These are phyloP conservation scores for Phengaris arion DNA, from an alignment of 2,888 invertebrate species.

Conservation along the genomic window DNA sequence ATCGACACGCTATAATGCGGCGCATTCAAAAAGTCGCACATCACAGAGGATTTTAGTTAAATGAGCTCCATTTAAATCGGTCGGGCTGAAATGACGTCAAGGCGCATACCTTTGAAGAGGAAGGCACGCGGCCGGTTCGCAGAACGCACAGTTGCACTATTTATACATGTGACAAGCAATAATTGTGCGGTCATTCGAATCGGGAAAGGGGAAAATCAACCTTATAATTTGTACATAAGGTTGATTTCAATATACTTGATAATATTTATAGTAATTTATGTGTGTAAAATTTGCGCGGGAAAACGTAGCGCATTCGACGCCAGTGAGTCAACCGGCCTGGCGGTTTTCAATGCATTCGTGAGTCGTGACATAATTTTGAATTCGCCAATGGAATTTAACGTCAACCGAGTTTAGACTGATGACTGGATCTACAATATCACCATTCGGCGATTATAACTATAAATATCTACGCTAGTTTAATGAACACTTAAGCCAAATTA, in stretches of 20 bases:
- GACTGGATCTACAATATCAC: background rate
- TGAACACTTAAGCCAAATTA: background rate
- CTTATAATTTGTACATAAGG: slow-evolving; percentile 41
- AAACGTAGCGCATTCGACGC: slow-evolving; percentile 56
- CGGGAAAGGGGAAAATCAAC: slow-evolving; percentile 36
- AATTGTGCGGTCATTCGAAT: slow-evolving; percentile 37
- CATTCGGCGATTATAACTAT: background rate
- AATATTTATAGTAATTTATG: slow-evolving; percentile 38
- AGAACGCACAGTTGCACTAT: slow-evolving; percentile 70
- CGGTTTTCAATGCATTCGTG: slow-evolving; percentile 59
- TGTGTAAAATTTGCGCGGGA: slow-evolving; percentile 59
- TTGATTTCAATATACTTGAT: slow-evolving; percentile 27
- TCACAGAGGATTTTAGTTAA: slow-evolving; percentile 33
- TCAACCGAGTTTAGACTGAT: background rate
- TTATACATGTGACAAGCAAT: slow-evolving; percentile 54
- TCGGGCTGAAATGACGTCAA: slow-evolving; percentile 59
- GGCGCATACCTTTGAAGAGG: slow-evolving; percentile 70
- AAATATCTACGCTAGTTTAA: background rate
- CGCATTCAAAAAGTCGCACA: slow-evolving; percentile 35
- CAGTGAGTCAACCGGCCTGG: slow-evolving; percentile 61
- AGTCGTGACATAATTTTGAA: slow-evolving; percentile 54
- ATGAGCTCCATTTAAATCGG: slow-evolving; percentile 38
- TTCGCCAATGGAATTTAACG: slow-evolving; percentile 39
- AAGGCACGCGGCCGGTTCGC: slow-evolving; percentile 65
- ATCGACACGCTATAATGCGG: slow-evolving; percentile 39